Evolutionary conservation across 2,888 invertebrate species (phyloP).

Genomic region (Formica aserva): DNA sequence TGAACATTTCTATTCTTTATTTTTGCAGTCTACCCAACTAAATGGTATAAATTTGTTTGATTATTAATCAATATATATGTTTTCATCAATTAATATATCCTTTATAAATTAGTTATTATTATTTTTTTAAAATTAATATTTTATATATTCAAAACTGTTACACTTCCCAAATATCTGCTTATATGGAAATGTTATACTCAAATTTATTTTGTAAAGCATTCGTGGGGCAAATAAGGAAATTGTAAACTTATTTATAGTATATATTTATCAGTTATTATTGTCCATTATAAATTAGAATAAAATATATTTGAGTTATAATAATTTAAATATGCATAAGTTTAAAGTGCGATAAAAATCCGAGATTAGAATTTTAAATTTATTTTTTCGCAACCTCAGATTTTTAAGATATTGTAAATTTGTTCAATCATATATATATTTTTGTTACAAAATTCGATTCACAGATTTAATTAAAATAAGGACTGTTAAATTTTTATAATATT

Average conservation of each 20-base stretch:
- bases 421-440: background rate
- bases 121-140: background rate
- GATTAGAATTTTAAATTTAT: background rate
- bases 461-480: background rate
- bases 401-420: background rate
- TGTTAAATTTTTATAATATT: background rate
- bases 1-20: constrained; percentile 40
- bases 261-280: background rate
- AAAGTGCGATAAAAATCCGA: background rate
- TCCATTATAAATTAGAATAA: background rate
- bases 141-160: background rate
- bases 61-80: background rate
- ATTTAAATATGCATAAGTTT: background rate
- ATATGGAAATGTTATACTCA: background rate
- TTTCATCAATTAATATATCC: background rate
- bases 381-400: too few relatives aligned
- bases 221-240: background rate
- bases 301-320: background rate
- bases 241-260: background rate
- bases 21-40: background rate
- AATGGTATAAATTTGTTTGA: constrained; percentile 10
- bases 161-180: background rate
- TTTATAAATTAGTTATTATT: constrained; percentile 12
- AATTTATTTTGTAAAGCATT: background rate
- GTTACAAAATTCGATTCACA: background rate